Evolutionary conservation across 2,888 invertebrate species (phyloP), one percentile per base, ranked within the genome.

Genomic region (Thera obeliscata): DNA sequence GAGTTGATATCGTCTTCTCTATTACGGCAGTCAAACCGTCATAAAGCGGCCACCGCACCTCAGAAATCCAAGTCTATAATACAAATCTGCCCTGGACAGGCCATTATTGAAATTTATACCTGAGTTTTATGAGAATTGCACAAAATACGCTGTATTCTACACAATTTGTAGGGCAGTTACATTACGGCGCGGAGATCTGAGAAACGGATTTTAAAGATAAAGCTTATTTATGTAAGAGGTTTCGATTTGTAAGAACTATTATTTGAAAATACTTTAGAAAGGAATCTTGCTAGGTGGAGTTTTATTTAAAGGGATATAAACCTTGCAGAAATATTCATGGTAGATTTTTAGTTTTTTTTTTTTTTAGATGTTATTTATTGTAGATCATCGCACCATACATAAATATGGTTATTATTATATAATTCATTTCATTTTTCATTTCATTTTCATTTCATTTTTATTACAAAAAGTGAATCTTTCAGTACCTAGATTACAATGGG

Each of bases 91-190:
- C 22, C 35, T 33, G 64, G 63, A 66, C 61, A 58, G 64, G 41
- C 61, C 48, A 64, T 64, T 69, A 70, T 70, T 70, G 70, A 70
- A 70, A 70, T 70, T 67, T 70, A 67, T 64, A 58, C 57, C 58
- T 55, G 46, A 49, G 52, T 66, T 50, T 66, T 67, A 64, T 65
- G 69, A 43, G 69, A 56, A 69, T 62, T 69, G 69, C 61, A 7
- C 35, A 50, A 62, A 59, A 69, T 69, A 58, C 57, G 65, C 59
- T 61, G 65, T 62, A 65, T 62, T 61, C 62, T 65, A 59, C 58
- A 60, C 59, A 59, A 69, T 69, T 62, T 65, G 65, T 65, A 46
- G 52, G 46, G 58, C 58, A 69, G 48, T 69, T 59, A 50, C n/a
- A 58, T 57, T 49, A 43, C 66, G 60, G 49, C 43, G 36, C 38